Evolutionary conservation across 2,113 vertebrate genomes (phyloP).

Genomic region (Zootoca vivipara): DNA sequence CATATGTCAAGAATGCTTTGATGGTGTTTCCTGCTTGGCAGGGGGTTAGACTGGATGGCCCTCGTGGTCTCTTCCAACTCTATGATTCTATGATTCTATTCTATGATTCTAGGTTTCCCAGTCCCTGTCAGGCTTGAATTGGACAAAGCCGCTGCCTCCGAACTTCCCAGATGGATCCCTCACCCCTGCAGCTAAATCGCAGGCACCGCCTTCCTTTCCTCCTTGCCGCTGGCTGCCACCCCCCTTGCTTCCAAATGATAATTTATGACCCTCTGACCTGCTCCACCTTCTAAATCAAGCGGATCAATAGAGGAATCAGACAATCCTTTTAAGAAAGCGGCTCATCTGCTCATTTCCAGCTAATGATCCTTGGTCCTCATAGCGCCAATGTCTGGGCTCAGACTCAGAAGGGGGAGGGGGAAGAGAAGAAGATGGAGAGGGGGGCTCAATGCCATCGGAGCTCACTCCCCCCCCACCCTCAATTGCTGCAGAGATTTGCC

Average conservation of each 20-base stretch:
- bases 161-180: constrained; percentile 40
- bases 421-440: background rate
- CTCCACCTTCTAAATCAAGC: constrained; percentile 72
- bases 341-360: constrained; percentile 62
- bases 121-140: constrained; percentile 6
- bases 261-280: constrained; percentile 72
- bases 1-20: too few species aligned
- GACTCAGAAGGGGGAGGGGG: constrained; percentile 27
- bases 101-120: too few species aligned
- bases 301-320: constrained; percentile 76
- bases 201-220: constrained; percentile 54
- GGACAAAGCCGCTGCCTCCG: background rate
- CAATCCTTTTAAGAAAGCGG: constrained; percentile 76
- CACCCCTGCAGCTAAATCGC: constrained; percentile 58
- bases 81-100: too few species aligned
- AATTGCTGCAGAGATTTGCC: background rate
- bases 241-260: constrained; percentile 51
- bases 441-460: background rate
- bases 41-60: too few species aligned
- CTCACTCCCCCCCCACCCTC: background rate
- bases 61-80: too few species aligned
- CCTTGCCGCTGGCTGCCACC: constrained; percentile 53
- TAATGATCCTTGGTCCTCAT: constrained; percentile 58
- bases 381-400: constrained; percentile 31
- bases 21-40: too few species aligned